Conservation (phyloP, 2,888 invertebrate species). For the Phyllotreta cruciferae region DNA sequence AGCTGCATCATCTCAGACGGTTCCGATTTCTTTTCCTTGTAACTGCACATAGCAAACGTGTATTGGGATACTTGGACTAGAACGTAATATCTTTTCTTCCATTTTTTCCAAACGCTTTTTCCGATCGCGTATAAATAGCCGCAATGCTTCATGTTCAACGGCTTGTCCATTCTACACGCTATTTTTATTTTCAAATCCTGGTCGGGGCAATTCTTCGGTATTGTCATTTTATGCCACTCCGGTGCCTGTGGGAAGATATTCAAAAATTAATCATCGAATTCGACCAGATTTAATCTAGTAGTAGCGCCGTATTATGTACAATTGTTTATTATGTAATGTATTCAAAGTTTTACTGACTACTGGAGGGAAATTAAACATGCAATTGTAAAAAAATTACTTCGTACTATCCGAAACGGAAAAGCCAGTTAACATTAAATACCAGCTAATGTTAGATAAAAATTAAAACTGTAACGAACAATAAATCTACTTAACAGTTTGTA, state of each 20-base stretch:
- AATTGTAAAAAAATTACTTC: no score
- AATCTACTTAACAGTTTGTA: no score
- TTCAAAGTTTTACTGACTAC: no score
- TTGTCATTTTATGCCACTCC: slow-evolving; percentile 98
- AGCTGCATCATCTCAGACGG: slow-evolving; percentile 99
- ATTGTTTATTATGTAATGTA: background rate
- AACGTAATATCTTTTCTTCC: slow-evolving; percentile 98
- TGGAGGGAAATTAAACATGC: no score
- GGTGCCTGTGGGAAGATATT: slow-evolving; percentile 69
- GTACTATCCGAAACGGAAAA: no score
- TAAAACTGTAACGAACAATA: no score
- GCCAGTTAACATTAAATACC: no score
- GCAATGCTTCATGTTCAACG: slow-evolving; percentile 99
- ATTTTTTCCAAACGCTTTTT: slow-evolving; percentile 98
- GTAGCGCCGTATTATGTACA: slow-evolving; percentile 4
- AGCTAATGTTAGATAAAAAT: no score
- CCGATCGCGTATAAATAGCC: slow-evolving; percentile 92
- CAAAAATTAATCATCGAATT: background rate
- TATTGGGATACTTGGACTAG: slow-evolving; percentile 99
- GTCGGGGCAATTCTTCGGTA: slow-evolving; percentile 93
- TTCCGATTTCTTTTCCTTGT: slow-evolving; percentile 98
- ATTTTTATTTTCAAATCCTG: slow-evolving; percentile 97
- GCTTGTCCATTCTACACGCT: slow-evolving; percentile 98
- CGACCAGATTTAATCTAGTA: background rate
- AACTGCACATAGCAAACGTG: slow-evolving; percentile 99